Base-by-base conservation (phyloP, 2,888 invertebrate genomes). In the Masnerella sp. region DNA sequence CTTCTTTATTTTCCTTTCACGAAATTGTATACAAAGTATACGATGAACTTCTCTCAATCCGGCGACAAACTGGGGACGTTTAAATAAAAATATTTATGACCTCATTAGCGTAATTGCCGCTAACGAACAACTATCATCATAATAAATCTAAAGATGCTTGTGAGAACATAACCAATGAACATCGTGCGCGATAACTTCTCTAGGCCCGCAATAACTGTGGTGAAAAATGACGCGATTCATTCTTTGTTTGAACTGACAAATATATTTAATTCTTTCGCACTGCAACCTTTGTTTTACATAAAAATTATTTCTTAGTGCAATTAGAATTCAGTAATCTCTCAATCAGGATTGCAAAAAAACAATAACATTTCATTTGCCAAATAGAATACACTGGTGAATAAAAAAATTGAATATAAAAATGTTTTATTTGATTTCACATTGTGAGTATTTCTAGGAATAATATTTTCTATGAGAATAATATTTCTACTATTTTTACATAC, bases 71-170 rank as follows among this genome's bases (percentile, higher is more conserved):
- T 22, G 28, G 15, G 14, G 38, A 54, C 30, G 22, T 43, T 59
- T 61, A 34, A 62, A 70, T 47, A 43, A 70, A 56, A 70, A 56
- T 43, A 43, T 70, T 49, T 62, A 70, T 51, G 56, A 43, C 49
- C 70, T 70, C 64, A 71, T 71, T 71, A 71, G 71, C 15, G 64
- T 59, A 65, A 71, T 65, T 71, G 52, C 71, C 11, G 43, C 40
- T 65, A 65, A 70, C 70, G 71, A 71, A 65, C 20, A 65, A 64
- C 64, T 71, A 71, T 71, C 64, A 59, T 65, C 64, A 71, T 71
- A 65, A 71, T 71, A 71, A 71, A 71, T 71, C 71, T 71, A 45
- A 71, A 58, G 59, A 65, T 47, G 52, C 65, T 64, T 71, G 64
- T 51, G 70, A 56, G 64, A 45, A 71, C 32, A 38, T 49, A 42